Evolutionary conservation across 2,888 invertebrate genomes (phyloP).

Genomic region (Tipula lateralis): DNA sequence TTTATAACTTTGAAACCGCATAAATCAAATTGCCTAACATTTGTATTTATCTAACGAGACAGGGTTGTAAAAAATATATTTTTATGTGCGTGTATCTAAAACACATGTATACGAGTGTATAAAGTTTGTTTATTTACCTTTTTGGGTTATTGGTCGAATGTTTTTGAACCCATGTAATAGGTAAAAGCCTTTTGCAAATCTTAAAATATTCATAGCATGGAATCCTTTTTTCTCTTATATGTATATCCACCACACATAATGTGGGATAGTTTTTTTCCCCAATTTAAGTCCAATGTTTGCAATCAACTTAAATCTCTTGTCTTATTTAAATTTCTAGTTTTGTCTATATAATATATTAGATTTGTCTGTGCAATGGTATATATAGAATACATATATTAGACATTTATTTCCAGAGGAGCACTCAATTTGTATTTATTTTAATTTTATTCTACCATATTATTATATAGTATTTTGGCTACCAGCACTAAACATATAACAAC

Average conservation of each 20-base stretch:
- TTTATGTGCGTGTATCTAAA: neutral
- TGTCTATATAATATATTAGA: neutral
- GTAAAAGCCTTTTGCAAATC: neutral
- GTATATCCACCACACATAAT: neutral
- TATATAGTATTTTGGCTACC: neutral
- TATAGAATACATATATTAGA: neutral
- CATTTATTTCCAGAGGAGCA: neutral
- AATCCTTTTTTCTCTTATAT: neutral
- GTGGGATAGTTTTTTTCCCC: neutral
- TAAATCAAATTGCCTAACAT: neutral
- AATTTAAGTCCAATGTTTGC: neutral
- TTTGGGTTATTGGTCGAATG: neutral
- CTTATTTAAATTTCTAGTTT: neutral
- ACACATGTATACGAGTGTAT: too few relatives aligned
- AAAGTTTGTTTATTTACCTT: neutral
- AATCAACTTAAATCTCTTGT: slow-evolving; percentile 19
- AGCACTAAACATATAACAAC: neutral
- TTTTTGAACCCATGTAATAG: neutral
- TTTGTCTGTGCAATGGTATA: neutral
- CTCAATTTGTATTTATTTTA: neutral
- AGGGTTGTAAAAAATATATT: neutral
- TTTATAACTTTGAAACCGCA: neutral
- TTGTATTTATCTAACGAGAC: neutral
- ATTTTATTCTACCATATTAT: neutral
- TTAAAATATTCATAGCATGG: neutral